A percentile compares a stretch with the other conserved stretches of the same genome.
Conservation (phyloP, 2,113 vertebrate genomes). For the Apaloderma vittatum region DNA sequence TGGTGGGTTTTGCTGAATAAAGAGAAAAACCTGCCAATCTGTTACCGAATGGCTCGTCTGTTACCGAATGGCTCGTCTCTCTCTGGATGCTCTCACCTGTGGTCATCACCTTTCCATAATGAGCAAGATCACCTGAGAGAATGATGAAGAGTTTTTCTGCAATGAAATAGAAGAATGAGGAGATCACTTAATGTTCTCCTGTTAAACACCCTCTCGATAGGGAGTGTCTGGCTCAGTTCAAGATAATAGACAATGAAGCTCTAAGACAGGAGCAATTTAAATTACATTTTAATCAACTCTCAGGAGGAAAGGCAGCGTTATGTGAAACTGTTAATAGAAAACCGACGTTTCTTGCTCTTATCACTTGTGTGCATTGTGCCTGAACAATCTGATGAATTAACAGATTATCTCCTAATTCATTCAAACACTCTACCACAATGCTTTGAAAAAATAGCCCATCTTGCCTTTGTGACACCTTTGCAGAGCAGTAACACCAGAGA, state of each 20-base stretch:
- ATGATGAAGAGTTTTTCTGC: neutral
- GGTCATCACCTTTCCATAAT: neutral
- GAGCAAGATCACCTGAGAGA: constrained; percentile 19
- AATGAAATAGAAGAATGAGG: neutral
- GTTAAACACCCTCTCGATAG: neutral
- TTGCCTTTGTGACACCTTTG: neutral
- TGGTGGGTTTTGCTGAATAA: neutral
- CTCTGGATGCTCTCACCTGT: neutral
- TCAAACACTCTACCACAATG: neutral
- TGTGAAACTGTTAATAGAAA: constrained; percentile 52
- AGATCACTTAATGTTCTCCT: neutral
- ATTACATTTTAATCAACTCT: constrained; percentile 68
- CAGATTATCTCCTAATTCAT: constrained; percentile 36
- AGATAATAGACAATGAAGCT: constrained; percentile 45
- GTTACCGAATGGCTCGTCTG: constrained; percentile 23
- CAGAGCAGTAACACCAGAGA: neutral
- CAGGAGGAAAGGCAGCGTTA: constrained; percentile 49
- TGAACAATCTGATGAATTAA: constrained; percentile 49
- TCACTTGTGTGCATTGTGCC: constrained; percentile 10
- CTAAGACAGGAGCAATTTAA: constrained; percentile 52
- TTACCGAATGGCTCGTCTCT: constrained; percentile 24
- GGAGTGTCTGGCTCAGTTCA: constrained; percentile 26
- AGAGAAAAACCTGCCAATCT: neutral
- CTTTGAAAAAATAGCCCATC: neutral
- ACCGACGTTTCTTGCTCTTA: constrained; percentile 24